Conservation (phyloP, 2,888 invertebrate genomes). For the Leistus spinibarbis region DNA sequence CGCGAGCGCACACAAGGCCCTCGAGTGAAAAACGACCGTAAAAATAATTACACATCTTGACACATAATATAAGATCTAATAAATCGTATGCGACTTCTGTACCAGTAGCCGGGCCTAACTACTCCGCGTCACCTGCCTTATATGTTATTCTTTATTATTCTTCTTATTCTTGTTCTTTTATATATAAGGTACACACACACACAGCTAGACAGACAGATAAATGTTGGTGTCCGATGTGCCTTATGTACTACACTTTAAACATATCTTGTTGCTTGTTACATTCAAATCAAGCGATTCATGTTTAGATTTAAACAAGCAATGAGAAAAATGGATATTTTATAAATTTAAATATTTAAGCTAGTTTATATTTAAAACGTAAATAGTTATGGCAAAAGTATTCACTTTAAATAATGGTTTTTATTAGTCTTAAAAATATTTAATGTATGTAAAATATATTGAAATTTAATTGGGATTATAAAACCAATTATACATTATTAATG, state of each 20-base stretch:
- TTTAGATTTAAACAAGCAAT: background rate
- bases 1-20: slow-evolving; percentile 6
- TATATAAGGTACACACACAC: background rate
- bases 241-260: background rate
- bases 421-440: too few species aligned
- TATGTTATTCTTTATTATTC: background rate
- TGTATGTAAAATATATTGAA: too few species aligned
- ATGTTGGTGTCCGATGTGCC: background rate
- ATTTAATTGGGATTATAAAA: too few species aligned
- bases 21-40: slow-evolving; percentile 42
- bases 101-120: slow-evolving; percentile 42
- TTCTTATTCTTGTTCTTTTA: background rate
- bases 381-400: too few species aligned
- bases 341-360: too few species aligned
- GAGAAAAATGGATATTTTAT: too few species aligned
- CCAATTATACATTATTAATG: too few species aligned
- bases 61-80: slow-evolving; percentile 50
- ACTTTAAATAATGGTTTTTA: too few species aligned
- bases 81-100: slow-evolving; percentile 49
- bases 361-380: too few species aligned
- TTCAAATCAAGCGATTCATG: background rate
- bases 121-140: background rate
- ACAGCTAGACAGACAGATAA: background rate
- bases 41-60: slow-evolving; percentile 49
- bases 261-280: background rate